A percentile compares a stretch with the other conserved stretches of the same genome.
Conservation (phyloP, 64 coral and sea anemone genomes). For the Pachyseris speciosa region DNA sequence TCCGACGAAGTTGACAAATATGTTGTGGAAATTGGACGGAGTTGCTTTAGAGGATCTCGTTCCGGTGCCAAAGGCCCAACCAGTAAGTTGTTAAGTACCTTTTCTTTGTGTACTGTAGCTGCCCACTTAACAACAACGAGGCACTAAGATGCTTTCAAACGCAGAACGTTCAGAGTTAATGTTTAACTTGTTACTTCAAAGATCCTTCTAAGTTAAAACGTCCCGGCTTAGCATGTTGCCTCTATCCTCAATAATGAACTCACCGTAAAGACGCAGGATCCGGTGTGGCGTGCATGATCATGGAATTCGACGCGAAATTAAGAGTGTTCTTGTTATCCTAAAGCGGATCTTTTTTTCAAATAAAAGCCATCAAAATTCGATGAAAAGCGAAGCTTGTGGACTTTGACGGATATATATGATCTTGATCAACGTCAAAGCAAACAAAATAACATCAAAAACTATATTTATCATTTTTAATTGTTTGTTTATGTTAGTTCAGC, state of each 20-base stretch:
- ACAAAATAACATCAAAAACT: background rate
- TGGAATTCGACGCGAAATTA: too few species aligned
- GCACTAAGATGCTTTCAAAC: background rate
- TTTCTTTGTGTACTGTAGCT: conserved; percentile 57
- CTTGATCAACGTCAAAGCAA: background rate
- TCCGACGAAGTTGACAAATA: background rate
- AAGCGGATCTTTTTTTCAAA: too few species aligned
- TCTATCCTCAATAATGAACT: too few species aligned
- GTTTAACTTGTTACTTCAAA: background rate
- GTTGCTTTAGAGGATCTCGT: conserved; percentile 30
- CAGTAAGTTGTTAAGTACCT: conserved; percentile 40
- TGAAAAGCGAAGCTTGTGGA: too few species aligned
- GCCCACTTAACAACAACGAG: conserved; percentile 17
- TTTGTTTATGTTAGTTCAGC: background rate
- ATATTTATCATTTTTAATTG: background rate
- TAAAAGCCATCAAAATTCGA: too few species aligned
- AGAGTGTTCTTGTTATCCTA: too few species aligned
- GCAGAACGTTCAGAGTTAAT: background rate
- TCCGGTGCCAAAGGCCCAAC: conserved; percentile 51
- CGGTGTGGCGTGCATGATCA: too few species aligned
- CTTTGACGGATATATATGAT: too few species aligned
- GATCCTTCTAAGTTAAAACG: too few species aligned
- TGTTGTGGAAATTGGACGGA: conserved; percentile 53
- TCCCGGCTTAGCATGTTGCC: too few species aligned
- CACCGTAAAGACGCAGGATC: too few species aligned